These are phyloP conservation scores for Phania funesta DNA, from an alignment of 2,888 invertebrate species.

Conservation along the genomic window DNA sequence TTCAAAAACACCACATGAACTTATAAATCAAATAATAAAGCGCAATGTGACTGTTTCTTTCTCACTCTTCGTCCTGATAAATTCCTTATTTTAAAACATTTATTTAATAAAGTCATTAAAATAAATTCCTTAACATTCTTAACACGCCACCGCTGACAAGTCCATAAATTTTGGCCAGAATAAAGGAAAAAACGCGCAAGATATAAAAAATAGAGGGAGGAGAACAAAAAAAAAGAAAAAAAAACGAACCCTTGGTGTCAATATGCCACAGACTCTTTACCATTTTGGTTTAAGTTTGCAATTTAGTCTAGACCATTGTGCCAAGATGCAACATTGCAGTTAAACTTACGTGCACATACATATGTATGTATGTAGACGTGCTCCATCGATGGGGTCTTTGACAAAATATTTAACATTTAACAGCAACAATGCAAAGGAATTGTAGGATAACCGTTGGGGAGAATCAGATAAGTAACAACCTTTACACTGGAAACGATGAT, in stretches of 20 bases:
- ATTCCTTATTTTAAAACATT: conserved; percentile 30
- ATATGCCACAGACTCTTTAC: conserved; percentile 47
- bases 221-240: background rate
- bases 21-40: too few species aligned
- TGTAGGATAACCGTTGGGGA: background rate
- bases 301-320: conserved; percentile 53
- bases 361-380: background rate
- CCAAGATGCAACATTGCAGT: background rate
- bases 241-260: conserved; percentile 48
- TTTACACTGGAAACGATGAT: conserved; percentile 43
- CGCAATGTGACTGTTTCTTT: too few species aligned
- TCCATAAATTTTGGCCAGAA: conserved; percentile 55
- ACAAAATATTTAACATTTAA: conserved; percentile 41
- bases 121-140: conserved; percentile 57
- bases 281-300: conserved; percentile 41
- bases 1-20: too few species aligned
- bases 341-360: conserved; percentile 2
- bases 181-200: conserved; percentile 4
- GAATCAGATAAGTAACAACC: conserved; percentile 40
- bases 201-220: background rate
- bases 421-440: background rate
- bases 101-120: conserved; percentile 65
- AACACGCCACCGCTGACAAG: conserved; percentile 56
- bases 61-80: too few species aligned
- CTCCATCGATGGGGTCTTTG: conserved; percentile 11